Evolutionary conservation across 2,113 vertebrate species (phyloP).

Genomic region (Camelus dromedarius): DNA sequence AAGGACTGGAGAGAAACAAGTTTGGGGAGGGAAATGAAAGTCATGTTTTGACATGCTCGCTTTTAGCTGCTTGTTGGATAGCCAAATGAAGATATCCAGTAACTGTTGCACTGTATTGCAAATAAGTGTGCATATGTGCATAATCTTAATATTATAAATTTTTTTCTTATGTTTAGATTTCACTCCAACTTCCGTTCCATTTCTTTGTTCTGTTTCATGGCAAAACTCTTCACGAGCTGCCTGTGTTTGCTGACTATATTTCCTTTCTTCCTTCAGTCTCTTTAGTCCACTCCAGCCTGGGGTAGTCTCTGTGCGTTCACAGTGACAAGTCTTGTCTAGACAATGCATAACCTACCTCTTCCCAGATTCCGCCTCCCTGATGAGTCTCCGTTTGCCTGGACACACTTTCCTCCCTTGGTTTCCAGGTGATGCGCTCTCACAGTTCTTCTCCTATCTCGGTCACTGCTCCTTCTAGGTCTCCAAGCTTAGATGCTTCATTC

Average conservation of each 20-base stretch:
- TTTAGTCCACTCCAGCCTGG: neutral
- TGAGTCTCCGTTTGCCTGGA: neutral
- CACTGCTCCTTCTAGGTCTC: neutral
- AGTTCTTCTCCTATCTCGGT: neutral
- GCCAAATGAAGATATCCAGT: neutral
- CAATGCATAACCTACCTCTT: neutral
- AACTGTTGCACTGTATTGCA: neutral
- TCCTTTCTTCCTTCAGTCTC: neutral
- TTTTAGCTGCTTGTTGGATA: neutral
- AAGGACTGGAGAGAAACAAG: neutral
- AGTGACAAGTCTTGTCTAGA: neutral
- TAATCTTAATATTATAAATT: neutral
- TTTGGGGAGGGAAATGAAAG: neutral
- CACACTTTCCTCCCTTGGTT: neutral
- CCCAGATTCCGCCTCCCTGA: neutral
- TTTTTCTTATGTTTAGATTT: neutral
- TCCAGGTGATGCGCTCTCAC: accelerated
- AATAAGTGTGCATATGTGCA: neutral
- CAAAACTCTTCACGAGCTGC: neutral
- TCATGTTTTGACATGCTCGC: neutral
- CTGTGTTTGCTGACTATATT: neutral
- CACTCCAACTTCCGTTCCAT: neutral
- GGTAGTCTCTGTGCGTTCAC: neutral
- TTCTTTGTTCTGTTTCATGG: neutral
- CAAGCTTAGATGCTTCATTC: neutral